Evolutionary conservation across 2,888 invertebrate genomes (phyloP), one percentile per base, ranked within the genome.

Genomic region (Drosophila prostipennis): DNA sequence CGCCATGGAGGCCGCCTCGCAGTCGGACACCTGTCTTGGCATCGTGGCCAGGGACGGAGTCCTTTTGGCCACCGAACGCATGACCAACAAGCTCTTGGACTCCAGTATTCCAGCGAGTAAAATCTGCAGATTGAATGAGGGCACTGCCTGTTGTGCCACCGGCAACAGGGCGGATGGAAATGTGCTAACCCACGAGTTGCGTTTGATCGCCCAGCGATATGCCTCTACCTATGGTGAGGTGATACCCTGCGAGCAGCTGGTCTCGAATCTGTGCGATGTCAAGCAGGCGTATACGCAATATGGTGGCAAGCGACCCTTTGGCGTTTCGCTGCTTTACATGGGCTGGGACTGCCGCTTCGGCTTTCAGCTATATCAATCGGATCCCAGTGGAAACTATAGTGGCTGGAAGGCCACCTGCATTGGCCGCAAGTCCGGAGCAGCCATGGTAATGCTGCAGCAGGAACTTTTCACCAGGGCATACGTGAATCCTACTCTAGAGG

Each of bases 351-450:
- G 96, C 88, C 98, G 99, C 91, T 98, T 98, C 90, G 99, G 98
- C 13, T 99, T 97, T 92, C 99, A 99, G 91, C 93, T 99, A 32
- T 99, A 99, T 92, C 99, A 99, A 91, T 99, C 99, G 1, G 99
- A 99, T 93, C 99, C 99, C 37, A 99, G 99, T 91, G 99, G 99
- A 32, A 98, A 99, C 93, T 99, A 99, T 91, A 97, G 98, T 75
- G 99, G 99, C 7, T 99, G 99, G 99, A 99, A 99, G 92, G 99
- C 99, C 0, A 99, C 99, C n/a, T 99, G 99, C 92, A 99, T 99
- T 91, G 99, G 99, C 69, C 99, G 98, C 90, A 99, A 99, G 90
- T 98, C 98, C 91, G 97, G 98, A 78, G 98, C 98, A 72, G 99
- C 99, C 10, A 97, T 99, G 8, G 99, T 99, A 0, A 98, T 98